Evolutionary conservation across 2,888 invertebrate genomes (phyloP).

Genomic region (Coelopa pilipes): DNA sequence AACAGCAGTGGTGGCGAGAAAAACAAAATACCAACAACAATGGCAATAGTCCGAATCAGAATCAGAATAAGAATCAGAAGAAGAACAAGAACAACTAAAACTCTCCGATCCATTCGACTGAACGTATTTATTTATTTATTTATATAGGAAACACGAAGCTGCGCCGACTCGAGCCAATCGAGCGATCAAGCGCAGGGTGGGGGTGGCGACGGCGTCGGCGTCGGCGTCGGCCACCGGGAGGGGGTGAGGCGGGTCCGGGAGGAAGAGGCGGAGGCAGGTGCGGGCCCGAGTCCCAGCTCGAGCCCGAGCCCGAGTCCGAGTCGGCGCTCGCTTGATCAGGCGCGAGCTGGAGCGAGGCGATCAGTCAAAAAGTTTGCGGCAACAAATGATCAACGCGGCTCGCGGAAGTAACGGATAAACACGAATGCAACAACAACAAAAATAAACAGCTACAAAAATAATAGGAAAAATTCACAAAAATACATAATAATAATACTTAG

Average conservation of each 20-base stretch:
- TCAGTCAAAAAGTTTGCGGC: conserved; percentile 40
- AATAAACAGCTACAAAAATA: neutral
- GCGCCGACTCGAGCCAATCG: too few relatives aligned
- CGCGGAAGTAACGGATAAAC: conserved; percentile 19
- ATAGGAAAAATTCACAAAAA: neutral
- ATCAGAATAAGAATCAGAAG: too few relatives aligned
- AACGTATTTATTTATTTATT: neutral
- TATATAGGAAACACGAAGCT: neutral
- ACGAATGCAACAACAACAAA: neutral
- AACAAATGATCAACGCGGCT: conserved; percentile 31
- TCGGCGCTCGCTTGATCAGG: conserved; percentile 10
- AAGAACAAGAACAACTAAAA: conserved; percentile 1
- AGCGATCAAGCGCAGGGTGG: too few relatives aligned
- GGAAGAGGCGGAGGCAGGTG: too few relatives aligned
- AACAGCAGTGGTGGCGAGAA: too few relatives aligned
- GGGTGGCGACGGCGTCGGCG: too few relatives aligned
- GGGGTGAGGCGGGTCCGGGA: neutral
- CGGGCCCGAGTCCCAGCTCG: neutral
- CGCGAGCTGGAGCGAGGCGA: conserved; percentile 19
- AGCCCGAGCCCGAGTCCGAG: conserved; percentile 2
- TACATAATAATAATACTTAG: too few relatives aligned
- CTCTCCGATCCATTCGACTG: conserved; percentile 13
- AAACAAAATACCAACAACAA: conserved; percentile 16
- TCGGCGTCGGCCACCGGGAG: too few relatives aligned
- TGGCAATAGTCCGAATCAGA: neutral